Evolutionary conservation across 2,888 invertebrate genomes (phyloP).

Genomic region (Alsophila aescularia): DNA sequence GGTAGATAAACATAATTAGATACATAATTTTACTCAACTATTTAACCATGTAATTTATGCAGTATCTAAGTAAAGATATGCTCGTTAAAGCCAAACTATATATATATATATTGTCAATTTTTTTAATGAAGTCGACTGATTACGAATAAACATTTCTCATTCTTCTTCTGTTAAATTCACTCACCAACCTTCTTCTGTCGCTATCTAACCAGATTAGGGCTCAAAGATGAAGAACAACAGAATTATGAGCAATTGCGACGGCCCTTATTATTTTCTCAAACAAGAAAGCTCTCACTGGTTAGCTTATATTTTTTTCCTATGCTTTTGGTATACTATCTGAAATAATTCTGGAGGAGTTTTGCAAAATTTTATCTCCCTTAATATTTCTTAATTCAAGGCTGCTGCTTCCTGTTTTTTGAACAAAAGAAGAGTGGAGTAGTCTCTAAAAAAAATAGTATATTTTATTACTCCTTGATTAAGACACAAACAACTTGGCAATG

Average conservation of each 20-base stretch:
- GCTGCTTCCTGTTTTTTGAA: conserved; percentile 10
- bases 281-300: not conserved
- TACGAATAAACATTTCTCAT: no score
- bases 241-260: not conserved
- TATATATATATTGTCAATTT: no score
- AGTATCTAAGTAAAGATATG: no score
- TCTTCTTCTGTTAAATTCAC: no score
- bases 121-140: no score
- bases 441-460: conserved; percentile 9
- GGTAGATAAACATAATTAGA: no score
- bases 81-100: no score
- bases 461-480: conserved; percentile 11
- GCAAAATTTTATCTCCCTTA: not conserved
- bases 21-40: no score
- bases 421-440: conserved; percentile 4
- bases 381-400: conserved; percentile 6
- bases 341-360: not conserved
- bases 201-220: no score
- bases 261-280: not conserved
- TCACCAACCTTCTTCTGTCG: no score
- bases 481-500: not conserved
- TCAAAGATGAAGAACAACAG: no score
- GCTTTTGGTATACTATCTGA: not conserved
- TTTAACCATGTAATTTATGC: no score
- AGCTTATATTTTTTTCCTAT: not conserved